These are phyloP conservation scores for Sclerurus mexicanus DNA, from an alignment of 2,113 vertebrate genomes.

Conservation along the genomic window DNA sequence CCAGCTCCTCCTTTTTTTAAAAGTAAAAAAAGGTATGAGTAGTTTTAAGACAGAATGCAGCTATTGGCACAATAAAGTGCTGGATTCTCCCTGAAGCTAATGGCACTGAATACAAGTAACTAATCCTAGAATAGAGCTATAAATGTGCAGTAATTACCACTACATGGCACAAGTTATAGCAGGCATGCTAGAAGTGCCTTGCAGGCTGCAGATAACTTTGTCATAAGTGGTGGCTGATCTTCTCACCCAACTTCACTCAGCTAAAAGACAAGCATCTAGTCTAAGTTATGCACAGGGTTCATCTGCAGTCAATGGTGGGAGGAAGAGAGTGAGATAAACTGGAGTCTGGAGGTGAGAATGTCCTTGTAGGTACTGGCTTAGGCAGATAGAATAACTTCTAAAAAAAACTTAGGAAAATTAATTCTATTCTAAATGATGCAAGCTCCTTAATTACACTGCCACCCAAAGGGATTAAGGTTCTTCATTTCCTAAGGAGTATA, in stretches of 20 bases:
- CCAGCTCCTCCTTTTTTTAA: not conserved
- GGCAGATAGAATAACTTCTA: not conserved
- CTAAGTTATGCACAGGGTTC: not conserved
- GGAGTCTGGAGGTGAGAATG: not conserved
- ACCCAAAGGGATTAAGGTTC: not conserved
- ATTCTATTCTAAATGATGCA: not conserved
- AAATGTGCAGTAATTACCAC: not conserved
- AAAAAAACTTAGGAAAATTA: not conserved
- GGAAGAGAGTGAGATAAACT: not conserved
- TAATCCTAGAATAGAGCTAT: not conserved
- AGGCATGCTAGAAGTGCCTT: not conserved
- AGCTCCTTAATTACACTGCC: not conserved
- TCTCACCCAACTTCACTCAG: not conserved
- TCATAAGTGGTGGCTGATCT: not conserved
- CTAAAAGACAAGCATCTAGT: not conserved
- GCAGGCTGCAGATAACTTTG: not conserved
- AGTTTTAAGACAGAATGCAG: not conserved
- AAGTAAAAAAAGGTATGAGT: not conserved
- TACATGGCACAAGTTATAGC: not conserved
- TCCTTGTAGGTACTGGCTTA: not conserved
- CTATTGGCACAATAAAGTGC: not conserved
- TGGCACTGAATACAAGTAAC: not conserved
- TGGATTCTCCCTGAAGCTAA: slow-evolving; percentile 35
- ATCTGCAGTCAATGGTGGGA: not conserved
- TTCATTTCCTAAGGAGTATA: not conserved